Percentiles rank a stretch among this genome's conserved stretches.
These are phyloP conservation scores for Ischnura elegans DNA, from an alignment of 2,888 invertebrate species.

Conservation along the genomic window DNA sequence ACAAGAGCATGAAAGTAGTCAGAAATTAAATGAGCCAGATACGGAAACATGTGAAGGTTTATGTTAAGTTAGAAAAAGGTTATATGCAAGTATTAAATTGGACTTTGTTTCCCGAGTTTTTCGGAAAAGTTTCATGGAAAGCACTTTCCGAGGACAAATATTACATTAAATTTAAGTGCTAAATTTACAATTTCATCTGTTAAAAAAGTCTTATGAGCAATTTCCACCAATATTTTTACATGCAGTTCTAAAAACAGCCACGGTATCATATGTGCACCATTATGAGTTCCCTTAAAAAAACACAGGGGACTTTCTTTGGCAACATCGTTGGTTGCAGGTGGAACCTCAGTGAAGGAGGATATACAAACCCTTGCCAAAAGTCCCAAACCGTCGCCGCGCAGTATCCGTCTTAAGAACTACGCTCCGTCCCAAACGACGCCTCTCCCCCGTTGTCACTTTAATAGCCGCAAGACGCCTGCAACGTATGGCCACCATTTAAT, in stretches of 20 bases:
- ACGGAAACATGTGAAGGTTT: too few relatives aligned
- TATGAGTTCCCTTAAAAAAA: background rate
- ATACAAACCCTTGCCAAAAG: background rate
- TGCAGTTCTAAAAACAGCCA: background rate
- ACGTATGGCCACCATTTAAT: conserved; percentile 38
- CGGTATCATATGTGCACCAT: background rate
- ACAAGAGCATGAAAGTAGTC: too few relatives aligned
- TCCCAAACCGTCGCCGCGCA: background rate
- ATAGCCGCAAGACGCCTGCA: conserved; percentile 53
- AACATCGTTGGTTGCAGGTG: background rate
- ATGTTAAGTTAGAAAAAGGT: too few relatives aligned
- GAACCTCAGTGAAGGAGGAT: background rate
- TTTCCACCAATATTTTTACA: too few relatives aligned
- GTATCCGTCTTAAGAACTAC: background rate
- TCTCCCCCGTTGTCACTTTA: background rate
- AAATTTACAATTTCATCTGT: too few relatives aligned
- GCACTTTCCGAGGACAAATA: background rate
- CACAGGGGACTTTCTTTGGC: background rate
- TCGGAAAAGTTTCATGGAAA: too few relatives aligned
- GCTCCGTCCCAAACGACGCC: background rate
- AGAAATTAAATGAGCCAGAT: too few relatives aligned
- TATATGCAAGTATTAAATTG: too few relatives aligned
- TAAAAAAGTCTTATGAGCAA: too few relatives aligned
- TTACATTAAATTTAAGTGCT: background rate
- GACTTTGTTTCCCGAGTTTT: too few relatives aligned